Base-by-base conservation (phyloP, 2,888 invertebrate genomes). In the Dermolepida albohirtum region DNA sequence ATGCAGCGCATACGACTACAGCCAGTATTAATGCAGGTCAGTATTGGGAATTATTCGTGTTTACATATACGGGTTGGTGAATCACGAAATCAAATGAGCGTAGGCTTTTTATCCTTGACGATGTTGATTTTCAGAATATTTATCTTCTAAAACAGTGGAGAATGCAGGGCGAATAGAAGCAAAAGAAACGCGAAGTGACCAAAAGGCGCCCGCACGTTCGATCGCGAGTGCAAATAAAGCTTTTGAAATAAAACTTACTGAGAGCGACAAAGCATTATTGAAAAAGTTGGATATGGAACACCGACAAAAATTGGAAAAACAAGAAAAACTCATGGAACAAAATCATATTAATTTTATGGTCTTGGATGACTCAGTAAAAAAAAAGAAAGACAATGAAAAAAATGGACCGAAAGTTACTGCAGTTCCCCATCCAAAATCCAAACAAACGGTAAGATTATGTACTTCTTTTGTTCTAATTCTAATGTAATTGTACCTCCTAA, bases 271-370 rank as follows among this genome's bases (percentile, higher is more conserved):
- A 75, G 79, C 83, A 71, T 75, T 87, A 47, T 74, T 87, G 62
- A 81, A 80, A 70, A 84, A 83, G 75, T 76, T 87, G 41, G 87
- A 87, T 72, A 80, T 83, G 75, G 87, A 87, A 72, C 84, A 87
- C 71, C 83, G 79, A 65, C 79, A 81, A 69, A 83, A 80, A 72
- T 74, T 80, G 71, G 71, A 70, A 39, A 68, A 34, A 43, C 39
- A 34, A 12, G 40, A 51, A 50, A 67, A 69, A 64, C 76, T 39
- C 10, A 63, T 59, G 14, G 62, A 52, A 49, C 10, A 63, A 64
- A 52, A 69, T 16, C 11, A 34, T 5, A 11, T 22, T 11, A 47
- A 47, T 49, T 47, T 62, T 16, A 39, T 39, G 1, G 47, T 11
- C 0, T 29, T 47, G 6, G 59, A 34, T n/a, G 47, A 49, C 8